Conservation (phyloP, 2,888 invertebrate species). For the Amblyjoppa proteus region DNA sequence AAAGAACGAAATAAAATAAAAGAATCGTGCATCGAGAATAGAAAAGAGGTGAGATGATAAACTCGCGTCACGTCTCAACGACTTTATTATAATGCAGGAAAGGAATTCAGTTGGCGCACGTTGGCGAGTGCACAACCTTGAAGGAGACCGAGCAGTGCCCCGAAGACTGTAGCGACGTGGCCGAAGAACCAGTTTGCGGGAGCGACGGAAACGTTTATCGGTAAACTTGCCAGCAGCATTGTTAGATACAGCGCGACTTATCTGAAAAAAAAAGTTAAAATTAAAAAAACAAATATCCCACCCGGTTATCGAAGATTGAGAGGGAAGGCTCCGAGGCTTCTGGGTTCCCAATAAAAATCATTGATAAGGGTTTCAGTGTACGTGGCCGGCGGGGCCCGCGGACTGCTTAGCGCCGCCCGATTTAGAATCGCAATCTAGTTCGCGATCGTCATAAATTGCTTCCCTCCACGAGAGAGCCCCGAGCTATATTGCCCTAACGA, state of each 20-base stretch:
- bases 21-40: background rate
- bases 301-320: constrained; percentile 14
- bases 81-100: constrained; percentile 86
- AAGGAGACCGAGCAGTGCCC: constrained; percentile 89
- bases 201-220: constrained; percentile 96
- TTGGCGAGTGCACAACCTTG: constrained; percentile 94
- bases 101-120: constrained; percentile 94
- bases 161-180: constrained; percentile 87
- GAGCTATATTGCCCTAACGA: constrained; percentile 5
- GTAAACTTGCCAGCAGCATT: constrained; percentile 83
- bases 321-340: background rate
- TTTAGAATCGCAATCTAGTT: constrained; percentile 30
- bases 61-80: constrained; percentile 35
- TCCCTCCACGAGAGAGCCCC: background rate
- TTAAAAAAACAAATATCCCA: background rate
- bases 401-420: constrained; percentile 21
- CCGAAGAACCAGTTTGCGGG: constrained; percentile 92
- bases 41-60: background rate
- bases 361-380: constrained; percentile 37
- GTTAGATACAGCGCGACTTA: constrained; percentile 43
- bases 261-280: constrained; percentile 3
- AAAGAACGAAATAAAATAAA: background rate
- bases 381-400: background rate
- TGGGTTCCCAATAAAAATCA: constrained; percentile 34
- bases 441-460: constrained; percentile 29